Conservation (phyloP, 2,797 vertebrate species). For the Halcyon leucocephala region DNA sequence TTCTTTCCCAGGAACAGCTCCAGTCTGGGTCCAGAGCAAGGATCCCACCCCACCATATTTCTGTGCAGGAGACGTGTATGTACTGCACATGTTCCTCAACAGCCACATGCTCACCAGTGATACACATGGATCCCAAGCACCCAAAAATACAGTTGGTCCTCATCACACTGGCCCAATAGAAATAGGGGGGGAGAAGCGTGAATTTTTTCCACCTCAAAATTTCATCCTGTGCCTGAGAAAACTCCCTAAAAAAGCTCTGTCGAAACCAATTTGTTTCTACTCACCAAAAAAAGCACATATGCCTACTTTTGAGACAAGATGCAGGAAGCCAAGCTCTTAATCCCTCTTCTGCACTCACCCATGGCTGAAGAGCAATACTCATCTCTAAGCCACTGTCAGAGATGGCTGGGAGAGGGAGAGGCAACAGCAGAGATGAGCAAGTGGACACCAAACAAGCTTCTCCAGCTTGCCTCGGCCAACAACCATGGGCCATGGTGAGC, state of each 20-base stretch:
- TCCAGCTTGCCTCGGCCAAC: neutral
- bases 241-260: slow-evolving; percentile 66
- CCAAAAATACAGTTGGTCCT: slow-evolving; percentile 56
- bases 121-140: slow-evolving; percentile 22
- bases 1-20: slow-evolving; percentile 7
- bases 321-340: neutral
- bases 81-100: slow-evolving; percentile 3
- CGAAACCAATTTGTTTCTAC: slow-evolving; percentile 30
- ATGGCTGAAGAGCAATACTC: neutral
- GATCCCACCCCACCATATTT: neutral
- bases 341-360: neutral
- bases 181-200: neutral
- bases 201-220: slow-evolving; percentile 60
- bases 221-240: slow-evolving; percentile 71
- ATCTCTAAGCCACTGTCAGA: neutral
- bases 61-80: neutral
- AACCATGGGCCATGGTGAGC: accelerated
- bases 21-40: neutral
- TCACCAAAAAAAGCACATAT: slow-evolving; percentile 53
- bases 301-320: slow-evolving; percentile 51
- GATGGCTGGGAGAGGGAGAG: neutral
- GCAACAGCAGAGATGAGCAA: neutral
- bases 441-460: neutral
- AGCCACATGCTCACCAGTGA: slow-evolving; percentile 27
- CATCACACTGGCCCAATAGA: slow-evolving; percentile 26